These are phyloP conservation scores for Chrysina gloriosa DNA, from an alignment of 2,888 invertebrate genomes.

Conservation along the genomic window DNA sequence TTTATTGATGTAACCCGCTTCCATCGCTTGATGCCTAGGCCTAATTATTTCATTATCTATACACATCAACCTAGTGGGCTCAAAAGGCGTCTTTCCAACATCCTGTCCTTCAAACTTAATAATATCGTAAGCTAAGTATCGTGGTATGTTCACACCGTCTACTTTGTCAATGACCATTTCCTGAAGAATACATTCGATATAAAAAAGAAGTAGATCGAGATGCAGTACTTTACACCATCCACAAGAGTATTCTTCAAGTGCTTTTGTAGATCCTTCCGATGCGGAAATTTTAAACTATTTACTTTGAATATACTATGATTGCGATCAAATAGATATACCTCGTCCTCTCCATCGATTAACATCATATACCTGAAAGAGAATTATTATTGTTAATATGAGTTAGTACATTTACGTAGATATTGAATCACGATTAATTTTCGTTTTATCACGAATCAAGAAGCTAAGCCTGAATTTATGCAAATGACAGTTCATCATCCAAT, in stretches of 20 bases:
- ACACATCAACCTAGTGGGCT: conserved; percentile 78
- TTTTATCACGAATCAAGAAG: too few relatives aligned
- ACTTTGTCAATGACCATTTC: conserved; percentile 97
- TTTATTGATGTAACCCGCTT: conserved; percentile 79
- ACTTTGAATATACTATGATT: conserved; percentile 94
- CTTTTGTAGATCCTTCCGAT: conserved; percentile 75
- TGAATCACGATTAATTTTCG: too few relatives aligned
- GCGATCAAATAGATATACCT: conserved; percentile 94
- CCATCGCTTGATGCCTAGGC: conserved; percentile 81
- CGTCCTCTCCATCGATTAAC: conserved; percentile 86
- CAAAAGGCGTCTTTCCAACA: conserved; percentile 82
- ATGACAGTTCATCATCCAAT: too few relatives aligned
- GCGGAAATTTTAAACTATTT: conserved; percentile 81
- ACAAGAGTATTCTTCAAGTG: conserved; percentile 85
- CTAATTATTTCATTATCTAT: conserved; percentile 81
- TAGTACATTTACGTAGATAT: too few relatives aligned
- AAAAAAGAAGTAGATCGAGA: conserved; percentile 21
- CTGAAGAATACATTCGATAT: too few relatives aligned
- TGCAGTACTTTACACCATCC: conserved; percentile 82
- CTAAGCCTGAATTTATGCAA: too few relatives aligned
- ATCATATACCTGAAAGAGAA: conserved; percentile 89
- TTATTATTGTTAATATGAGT: too few relatives aligned
- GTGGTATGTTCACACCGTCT: conserved; percentile 78
- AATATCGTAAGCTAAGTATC: conserved; percentile 96
- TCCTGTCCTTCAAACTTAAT: conserved; percentile 84